Percentiles rank a stretch among this genome's conserved stretches.
These are phyloP conservation scores for Harpegnathos saltator DNA, from an alignment of 1,140 invertebrate genomes.

Conservation along the genomic window DNA sequence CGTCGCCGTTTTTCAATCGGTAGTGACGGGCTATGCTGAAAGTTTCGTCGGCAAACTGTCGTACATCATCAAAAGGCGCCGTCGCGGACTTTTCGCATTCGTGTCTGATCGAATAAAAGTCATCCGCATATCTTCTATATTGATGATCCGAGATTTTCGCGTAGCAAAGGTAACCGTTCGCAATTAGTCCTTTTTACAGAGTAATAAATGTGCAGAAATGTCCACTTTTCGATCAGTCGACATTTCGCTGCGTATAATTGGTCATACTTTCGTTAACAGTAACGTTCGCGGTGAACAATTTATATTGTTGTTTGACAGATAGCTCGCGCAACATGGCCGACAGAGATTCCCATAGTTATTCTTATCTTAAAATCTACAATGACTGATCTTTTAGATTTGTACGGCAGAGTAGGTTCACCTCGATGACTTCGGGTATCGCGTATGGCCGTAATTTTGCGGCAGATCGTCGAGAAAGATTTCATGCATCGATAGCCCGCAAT, in stretches of 20 bases:
- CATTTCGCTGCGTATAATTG: neutral
- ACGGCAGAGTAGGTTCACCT: conserved; percentile 2
- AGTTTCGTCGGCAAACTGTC: conserved; percentile 22
- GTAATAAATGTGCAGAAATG: neutral
- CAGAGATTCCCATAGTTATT: conserved; percentile 1
- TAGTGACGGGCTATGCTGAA: neutral
- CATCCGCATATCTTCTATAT: neutral
- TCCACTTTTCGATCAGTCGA: conserved; percentile 2
- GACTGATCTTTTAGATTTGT: neutral
- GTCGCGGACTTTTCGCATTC: conserved; percentile 41
- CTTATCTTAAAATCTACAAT: neutral
- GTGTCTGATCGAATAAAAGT: conserved; percentile 51
- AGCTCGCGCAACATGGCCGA: neutral
- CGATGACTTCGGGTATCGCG: neutral
- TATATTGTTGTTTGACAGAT: neutral
- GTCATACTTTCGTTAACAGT: neutral
- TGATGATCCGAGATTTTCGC: conserved; percentile 24
- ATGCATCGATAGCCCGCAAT: conserved; percentile 1
- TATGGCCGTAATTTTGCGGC: conserved; percentile 19
- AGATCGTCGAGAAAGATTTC: conserved; percentile 26
- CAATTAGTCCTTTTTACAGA: conserved; percentile 16
- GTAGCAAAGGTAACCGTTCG: neutral
- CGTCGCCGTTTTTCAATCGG: conserved; percentile 36
- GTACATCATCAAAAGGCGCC: conserved; percentile 22
- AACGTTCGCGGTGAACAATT: neutral